Base-by-base conservation (phyloP, 2,113 vertebrate species). In the Corvus cornix region DNA sequence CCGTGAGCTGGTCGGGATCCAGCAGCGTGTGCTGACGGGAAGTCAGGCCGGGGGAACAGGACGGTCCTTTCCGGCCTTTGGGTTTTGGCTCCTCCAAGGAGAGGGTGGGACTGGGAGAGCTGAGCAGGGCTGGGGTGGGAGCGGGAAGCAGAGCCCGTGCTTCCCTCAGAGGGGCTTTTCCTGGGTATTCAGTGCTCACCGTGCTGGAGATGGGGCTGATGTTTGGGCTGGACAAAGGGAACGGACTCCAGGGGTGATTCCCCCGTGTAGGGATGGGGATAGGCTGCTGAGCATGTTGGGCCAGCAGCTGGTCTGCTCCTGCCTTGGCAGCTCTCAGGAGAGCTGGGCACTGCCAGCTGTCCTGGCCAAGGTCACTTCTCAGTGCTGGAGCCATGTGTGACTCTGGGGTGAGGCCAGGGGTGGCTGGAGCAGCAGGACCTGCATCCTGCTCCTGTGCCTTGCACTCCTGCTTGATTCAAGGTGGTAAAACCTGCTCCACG, bases 21-120 rank as follows among this genome's bases (percentile, higher is more conserved):
- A 97, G 55, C 46, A 43, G 83, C 1, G 1, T 49, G 91, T 14
- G 67, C 95, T 84, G 96, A 93, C 82, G 90, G 96, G 96, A 97
- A 97, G 96, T 94, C 78, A 44, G 92, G 78, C 89, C 13, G 52
- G 77, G 94, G 87, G 95, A 97, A 91, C 78, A 13, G 95, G 27
- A 55, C 20, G 31, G 84, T 93, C 92, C 92, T 41, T 97, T 97
- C 96, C 96, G 52, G 96, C 82, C 94, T 89, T 79, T 91, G 93
- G 91, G 52, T 3, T 90, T 72, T 5, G 11, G 89, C 93, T 94
- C 31, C 87, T 96, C 56, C 78, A 13, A 91, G 93, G 92, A 93
- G 93, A 91, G 93, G 87, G 72, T 94, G 96, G 93, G 91, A 95
- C 68, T 2, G 80, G 84, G 87, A 67, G 51, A 89, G n/a, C 55